Percentiles rank a stretch among this genome's conserved stretches.
Evolutionary conservation across 2,797 vertebrate genomes (phyloP).

Genomic region (Thalassophryne amazonica): DNA sequence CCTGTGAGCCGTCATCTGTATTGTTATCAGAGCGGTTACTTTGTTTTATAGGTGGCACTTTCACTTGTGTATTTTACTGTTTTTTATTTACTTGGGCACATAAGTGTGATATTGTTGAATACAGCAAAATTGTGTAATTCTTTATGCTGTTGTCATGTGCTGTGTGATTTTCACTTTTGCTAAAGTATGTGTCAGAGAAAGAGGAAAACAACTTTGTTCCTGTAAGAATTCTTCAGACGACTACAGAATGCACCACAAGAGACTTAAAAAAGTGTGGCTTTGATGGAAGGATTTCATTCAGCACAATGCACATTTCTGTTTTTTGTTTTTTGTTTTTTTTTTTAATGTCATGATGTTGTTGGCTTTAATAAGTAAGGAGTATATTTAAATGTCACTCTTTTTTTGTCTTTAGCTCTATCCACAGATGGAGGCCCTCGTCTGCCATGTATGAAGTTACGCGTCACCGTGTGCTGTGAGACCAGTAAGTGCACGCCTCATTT

Average conservation of each 20-base stretch:
- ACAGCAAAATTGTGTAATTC: not conserved
- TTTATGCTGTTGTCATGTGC: not conserved
- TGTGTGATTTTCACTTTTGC: not conserved
- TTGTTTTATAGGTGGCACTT: conserved; percentile 1
- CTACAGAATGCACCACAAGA: not conserved
- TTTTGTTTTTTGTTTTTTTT: conserved; percentile 7
- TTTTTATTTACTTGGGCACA: conserved; percentile 21
- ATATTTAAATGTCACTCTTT: conserved; percentile 9
- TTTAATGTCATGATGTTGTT: conserved; percentile 3
- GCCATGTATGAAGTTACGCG: conserved; percentile 79
- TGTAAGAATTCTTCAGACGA: not conserved
- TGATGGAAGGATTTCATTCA: conserved; percentile 12
- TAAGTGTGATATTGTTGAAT: conserved; percentile 3
- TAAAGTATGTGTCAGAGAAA: not conserved
- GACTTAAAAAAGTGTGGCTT: not conserved
- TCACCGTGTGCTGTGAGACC: conserved; percentile 76
- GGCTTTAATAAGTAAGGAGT: conserved; percentile 12
- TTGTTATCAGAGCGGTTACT: conserved; percentile 1
- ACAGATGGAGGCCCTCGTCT: conserved; percentile 74
- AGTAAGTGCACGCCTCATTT: conserved; percentile 73
- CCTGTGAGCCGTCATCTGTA: conserved; percentile 9
- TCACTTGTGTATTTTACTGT: conserved; percentile 2
- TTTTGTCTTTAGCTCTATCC: conserved; percentile 65
- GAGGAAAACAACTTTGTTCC: not conserved
- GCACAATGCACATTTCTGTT: not conserved